Evolutionary conservation across 2,113 vertebrate genomes (phyloP), one percentile per base, ranked within the genome.

Genomic region (Hypocryptadius cinnamomeus): DNA sequence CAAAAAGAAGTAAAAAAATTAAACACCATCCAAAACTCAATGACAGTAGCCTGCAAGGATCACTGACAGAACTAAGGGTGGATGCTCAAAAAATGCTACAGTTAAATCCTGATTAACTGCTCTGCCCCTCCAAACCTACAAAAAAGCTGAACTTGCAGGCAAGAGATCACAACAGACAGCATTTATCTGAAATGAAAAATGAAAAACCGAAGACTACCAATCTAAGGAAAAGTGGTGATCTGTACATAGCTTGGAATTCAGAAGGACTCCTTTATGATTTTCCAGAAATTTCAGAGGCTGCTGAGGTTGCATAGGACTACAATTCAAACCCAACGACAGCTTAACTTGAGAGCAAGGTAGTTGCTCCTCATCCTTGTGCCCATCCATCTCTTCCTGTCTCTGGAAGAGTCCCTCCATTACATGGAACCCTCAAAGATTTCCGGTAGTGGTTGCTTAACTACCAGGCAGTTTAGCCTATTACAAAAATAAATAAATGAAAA

Each of bases 221-320:
- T 61, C 53, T n/a, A 28, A 80, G 21, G 56, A 54, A 77, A 28
- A 80, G 5, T 37, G 24, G 78, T 0, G 1, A 68, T 53, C 61
- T 54, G 39, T 51, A 89, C 85, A 54, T 3, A 81, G 31, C 30
- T 20, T 35, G 16, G 60, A 68, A 59, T 68, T 91, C 87, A 89
- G 56, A 74, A 85, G 22, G 47, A 59, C 16, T 74, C 35, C 56
- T 90, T 85, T 61, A 90, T 45, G 65, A 85, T 81, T 68, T 78
- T 81, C 44, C 16, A 92, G 66, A 87, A 91, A 91, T 79, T 94
- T 94, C 78, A 85, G 81, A 87, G 40, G 72, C 74, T 90, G 48
- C 51, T 87, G 68, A 76, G 44, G 66, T 59, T 95, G 63, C 57
- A 85, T 48, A 79, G 24, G 10, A 87, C 77, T 56, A 76, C 73